phyloP scores from a whole-genome alignment of 1,140 invertebrate species.

The Aphelinus atriplicis region DNA sequence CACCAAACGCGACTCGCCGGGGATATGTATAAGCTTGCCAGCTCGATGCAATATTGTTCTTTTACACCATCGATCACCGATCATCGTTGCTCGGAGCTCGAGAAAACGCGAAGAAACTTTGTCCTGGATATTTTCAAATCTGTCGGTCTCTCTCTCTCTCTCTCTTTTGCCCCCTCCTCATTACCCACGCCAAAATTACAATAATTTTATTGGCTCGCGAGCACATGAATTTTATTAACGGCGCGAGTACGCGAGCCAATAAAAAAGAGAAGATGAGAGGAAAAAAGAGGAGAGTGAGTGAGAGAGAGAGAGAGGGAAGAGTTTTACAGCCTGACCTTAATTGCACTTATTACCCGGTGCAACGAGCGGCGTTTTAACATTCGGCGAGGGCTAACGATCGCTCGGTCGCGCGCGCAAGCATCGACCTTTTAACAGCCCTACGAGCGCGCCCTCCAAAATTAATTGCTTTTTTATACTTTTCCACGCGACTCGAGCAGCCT shows the following conservation, averaged over 20 bases:
- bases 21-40: no score
- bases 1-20: no score
- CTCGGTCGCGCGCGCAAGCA: background rate
- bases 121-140: no score
- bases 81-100: no score
- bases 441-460: slow-evolving; percentile 13
- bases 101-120: no score
- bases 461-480: slow-evolving; percentile 34
- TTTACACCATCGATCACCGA: no score
- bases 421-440: slow-evolving; percentile 22
- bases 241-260: slow-evolving; percentile 19
- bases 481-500: background rate
- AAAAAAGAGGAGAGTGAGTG: slow-evolving; percentile 14
- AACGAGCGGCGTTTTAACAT: slow-evolving; percentile 48
- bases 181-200: background rate
- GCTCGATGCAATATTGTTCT: no score
- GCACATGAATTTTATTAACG: slow-evolving; percentile 42
- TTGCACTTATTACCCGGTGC: slow-evolving; percentile 51
- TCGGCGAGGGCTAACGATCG: slow-evolving; percentile 44
- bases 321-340: slow-evolving; percentile 54
- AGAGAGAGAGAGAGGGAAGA: slow-evolving; percentile 20
- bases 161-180: background rate
- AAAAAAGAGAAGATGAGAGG: slow-evolving; percentile 29
- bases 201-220: slow-evolving; percentile 30
- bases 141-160: background rate